Conservation (phyloP, 2,797 vertebrate genomes). For the Potorous gilbertii region DNA sequence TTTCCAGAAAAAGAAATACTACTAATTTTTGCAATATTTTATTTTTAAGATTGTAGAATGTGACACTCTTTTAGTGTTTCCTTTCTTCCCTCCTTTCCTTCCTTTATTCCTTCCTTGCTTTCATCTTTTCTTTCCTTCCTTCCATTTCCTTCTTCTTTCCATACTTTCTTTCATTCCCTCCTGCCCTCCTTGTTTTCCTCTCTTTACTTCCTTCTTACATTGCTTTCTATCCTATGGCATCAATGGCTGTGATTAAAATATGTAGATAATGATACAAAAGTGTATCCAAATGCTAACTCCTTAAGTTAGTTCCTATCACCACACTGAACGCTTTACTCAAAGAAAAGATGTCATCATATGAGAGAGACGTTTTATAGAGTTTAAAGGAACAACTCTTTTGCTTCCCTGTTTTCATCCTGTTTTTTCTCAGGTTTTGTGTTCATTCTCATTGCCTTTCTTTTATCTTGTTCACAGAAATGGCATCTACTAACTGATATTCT, state of each 20-base stretch:
- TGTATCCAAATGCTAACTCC: not conserved
- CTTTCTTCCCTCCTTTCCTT: not conserved
- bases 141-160: no score
- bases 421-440: not conserved
- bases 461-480: not conserved
- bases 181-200: not conserved
- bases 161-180: no score
- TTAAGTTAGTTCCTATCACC: not conserved
- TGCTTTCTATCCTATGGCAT: not conserved
- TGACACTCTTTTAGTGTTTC: not conserved
- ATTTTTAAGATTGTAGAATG: not conserved
- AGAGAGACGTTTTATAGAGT: not conserved
- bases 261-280: not conserved
- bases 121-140: not conserved
- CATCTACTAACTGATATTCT: not conserved
- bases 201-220: not conserved
- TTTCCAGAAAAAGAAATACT: not conserved
- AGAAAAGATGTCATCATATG: not conserved
- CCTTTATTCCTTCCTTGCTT: no score
- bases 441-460: not conserved
- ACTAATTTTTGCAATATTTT: not conserved
- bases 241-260: not conserved
- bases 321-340: not conserved
- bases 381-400: not conserved
- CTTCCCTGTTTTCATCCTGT: not conserved